phyloP scores from a whole-genome alignment of 2,888 invertebrate species.

The Melanostoma mellinum region DNA sequence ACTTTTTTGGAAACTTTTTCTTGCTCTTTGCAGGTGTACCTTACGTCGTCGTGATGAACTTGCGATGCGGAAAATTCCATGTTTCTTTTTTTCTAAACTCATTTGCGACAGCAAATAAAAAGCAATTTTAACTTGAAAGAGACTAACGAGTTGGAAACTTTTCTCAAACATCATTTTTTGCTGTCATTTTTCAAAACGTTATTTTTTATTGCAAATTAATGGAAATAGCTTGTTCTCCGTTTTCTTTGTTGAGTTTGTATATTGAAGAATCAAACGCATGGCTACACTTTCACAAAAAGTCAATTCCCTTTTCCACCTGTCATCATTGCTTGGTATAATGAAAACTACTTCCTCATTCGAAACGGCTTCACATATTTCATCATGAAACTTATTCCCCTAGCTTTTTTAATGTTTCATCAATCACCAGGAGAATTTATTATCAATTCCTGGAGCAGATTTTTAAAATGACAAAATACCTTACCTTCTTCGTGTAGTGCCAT shows the following conservation, averaged over 20 bases:
- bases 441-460: constrained; percentile 40
- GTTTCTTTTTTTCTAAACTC: too few species aligned
- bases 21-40: too few species aligned
- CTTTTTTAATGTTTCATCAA: constrained; percentile 26
- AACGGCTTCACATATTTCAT: constrained; percentile 27
- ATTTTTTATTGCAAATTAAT: too few species aligned
- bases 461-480: constrained; percentile 32
- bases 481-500: neutral
- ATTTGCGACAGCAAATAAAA: too few species aligned
- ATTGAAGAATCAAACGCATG: neutral
- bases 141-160: too few species aligned
- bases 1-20: neutral
- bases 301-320: constrained; percentile 7
- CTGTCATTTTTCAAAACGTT: too few species aligned
- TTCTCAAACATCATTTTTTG: too few species aligned
- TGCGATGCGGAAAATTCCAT: too few species aligned
- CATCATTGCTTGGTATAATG: constrained; percentile 26
- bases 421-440: constrained; percentile 28
- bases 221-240: neutral
- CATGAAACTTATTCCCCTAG: constrained; percentile 18
- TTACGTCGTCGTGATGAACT: too few species aligned
- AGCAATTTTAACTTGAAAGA: too few species aligned
- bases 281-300: neutral
- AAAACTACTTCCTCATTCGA: constrained; percentile 26
- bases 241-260: too few species aligned